A percentile compares a stretch with the other conserved stretches of the same genome.
Conservation (phyloP, 1,140 invertebrate genomes). For the Hydropsyche tenuis region DNA sequence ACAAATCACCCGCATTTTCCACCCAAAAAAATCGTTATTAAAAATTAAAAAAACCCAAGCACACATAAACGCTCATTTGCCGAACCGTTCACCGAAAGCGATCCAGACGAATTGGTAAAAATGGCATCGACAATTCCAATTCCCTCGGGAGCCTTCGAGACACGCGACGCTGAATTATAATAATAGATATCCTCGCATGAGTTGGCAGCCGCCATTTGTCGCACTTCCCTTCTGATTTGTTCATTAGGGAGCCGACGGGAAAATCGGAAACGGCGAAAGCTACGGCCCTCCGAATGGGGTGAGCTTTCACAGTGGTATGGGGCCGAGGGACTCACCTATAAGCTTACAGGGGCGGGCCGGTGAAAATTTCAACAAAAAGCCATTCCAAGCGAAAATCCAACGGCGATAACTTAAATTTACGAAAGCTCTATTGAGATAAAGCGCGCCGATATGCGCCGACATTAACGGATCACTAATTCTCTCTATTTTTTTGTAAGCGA, state of each 20-base stretch:
- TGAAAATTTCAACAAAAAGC: slow-evolving; percentile 32
- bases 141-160: background rate
- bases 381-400: slow-evolving; percentile 12
- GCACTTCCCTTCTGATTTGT: slow-evolving; percentile 32
- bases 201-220: slow-evolving; percentile 19
- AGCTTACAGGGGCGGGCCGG: background rate
- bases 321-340: background rate
- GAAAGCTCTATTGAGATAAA: slow-evolving; percentile 28
- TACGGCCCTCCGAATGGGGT: background rate
- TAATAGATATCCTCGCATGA: slow-evolving; percentile 29
- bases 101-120: too few species aligned
- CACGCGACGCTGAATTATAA: slow-evolving; percentile 10
- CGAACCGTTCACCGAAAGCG: slow-evolving; percentile 4
- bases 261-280: background rate
- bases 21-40: too few species aligned
- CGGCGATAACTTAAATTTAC: slow-evolving; percentile 31
- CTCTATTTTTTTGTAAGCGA: background rate
- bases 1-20: too few species aligned
- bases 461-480: slow-evolving; percentile 33
- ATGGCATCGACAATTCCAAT: background rate
- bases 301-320: background rate
- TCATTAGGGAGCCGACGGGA: slow-evolving; percentile 17
- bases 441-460: slow-evolving; percentile 7
- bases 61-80: slow-evolving; percentile 2
- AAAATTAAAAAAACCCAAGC: too few species aligned